Conservation (phyloP, 2,797 vertebrate species). For the Crocodylus rhombifer region DNA sequence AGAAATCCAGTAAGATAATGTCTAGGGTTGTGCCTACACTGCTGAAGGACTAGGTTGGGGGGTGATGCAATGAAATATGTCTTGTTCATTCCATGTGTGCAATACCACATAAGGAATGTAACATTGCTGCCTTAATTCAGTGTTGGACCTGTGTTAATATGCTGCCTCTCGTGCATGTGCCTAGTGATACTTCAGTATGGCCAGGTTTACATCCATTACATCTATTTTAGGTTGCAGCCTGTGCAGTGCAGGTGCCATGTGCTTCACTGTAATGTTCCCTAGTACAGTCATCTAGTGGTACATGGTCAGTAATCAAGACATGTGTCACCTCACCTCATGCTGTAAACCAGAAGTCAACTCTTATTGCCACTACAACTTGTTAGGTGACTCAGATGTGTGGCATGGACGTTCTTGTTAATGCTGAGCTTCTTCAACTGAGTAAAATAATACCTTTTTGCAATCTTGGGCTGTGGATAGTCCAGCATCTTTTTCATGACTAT, state of each 20-base stretch:
- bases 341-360: neutral
- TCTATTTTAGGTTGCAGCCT: no score
- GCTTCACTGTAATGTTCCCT: no score
- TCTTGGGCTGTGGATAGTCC: neutral
- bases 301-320: neutral
- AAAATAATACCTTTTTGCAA: neutral
- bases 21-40: no score
- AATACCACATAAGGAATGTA: no score
- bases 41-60: no score
- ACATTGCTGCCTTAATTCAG: no score
- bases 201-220: no score
- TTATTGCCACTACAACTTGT: neutral
- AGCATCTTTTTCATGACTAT: neutral
- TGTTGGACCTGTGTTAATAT: no score
- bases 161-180: no score
- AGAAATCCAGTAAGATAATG: no score
- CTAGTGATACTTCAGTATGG: no score
- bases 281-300: neutral
- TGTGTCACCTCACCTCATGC: neutral
- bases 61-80: neutral
- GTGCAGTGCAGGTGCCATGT: no score
- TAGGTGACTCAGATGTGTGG: neutral
- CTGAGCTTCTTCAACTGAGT: neutral
- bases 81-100: neutral
- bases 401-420: neutral